Evolutionary conservation across 2,113 vertebrate genomes (phyloP).

Genomic region (Pollimyrus isidori): DNA sequence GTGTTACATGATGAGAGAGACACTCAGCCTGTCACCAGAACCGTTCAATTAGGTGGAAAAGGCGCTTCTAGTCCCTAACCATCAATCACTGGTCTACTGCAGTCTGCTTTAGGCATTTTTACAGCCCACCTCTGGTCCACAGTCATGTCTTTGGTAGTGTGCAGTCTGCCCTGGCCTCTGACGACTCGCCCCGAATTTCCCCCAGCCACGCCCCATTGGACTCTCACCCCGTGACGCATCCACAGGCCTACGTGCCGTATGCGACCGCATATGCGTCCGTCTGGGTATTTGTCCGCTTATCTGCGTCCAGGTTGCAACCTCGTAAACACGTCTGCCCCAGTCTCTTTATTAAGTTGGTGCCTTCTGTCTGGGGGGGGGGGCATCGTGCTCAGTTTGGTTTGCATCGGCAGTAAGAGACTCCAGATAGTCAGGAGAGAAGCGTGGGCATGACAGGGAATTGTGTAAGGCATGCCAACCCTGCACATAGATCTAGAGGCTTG

Average conservation of each 20-base stretch:
- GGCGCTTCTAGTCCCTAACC: background rate
- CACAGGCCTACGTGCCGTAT: background rate
- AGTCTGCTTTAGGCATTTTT: background rate
- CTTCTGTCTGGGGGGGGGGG: background rate
- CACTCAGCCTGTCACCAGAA: constrained; percentile 23
- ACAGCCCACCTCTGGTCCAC: background rate
- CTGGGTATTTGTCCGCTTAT: background rate
- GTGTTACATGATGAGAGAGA: constrained; percentile 31
- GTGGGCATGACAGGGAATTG: background rate
- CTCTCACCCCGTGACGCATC: background rate
- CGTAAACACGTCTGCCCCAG: background rate
- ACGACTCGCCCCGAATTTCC: background rate
- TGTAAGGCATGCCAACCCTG: background rate
- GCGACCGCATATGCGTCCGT: background rate
- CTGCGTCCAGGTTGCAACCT: background rate
- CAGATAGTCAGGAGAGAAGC: background rate
- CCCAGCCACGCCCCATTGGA: background rate
- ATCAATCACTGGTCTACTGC: background rate
- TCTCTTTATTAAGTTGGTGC: background rate
- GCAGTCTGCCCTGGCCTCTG: background rate
- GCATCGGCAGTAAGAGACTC: background rate
- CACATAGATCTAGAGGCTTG: background rate
- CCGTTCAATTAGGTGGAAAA: constrained; percentile 37
- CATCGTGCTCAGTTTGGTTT: background rate
- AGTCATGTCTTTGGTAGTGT: background rate